These are phyloP conservation scores for Odocoileus virginianus DNA, from an alignment of 2,113 vertebrate genomes.

Conservation along the genomic window DNA sequence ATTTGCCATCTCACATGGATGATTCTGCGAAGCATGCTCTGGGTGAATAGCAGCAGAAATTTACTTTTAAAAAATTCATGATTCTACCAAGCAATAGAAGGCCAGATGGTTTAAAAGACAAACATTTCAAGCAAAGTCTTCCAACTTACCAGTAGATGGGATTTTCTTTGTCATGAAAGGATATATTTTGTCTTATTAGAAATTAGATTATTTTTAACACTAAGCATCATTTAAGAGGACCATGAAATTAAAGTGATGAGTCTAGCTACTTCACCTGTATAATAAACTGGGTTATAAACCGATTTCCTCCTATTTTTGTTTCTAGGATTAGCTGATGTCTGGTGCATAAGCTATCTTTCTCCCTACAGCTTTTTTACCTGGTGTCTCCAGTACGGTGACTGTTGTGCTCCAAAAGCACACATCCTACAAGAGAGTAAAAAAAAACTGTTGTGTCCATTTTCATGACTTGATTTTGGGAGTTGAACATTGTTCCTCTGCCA, in stretches of 20 bases:
- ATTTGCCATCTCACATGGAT: background rate
- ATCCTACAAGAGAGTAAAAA: background rate
- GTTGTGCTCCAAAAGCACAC: rapidly evolving
- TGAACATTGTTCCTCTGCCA: background rate
- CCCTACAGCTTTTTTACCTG: rapidly evolving
- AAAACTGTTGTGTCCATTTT: background rate
- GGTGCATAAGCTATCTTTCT: background rate
- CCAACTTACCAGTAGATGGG: too few relatives aligned
- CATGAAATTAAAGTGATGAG: background rate
- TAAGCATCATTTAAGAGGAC: background rate
- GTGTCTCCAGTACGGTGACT: background rate
- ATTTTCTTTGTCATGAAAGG: background rate
- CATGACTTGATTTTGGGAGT: background rate
- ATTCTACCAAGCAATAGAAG: background rate
- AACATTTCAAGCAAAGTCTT: background rate
- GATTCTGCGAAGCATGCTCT: background rate
- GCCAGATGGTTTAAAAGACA: background rate
- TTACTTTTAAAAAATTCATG: background rate
- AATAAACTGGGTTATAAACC: background rate
- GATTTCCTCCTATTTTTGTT: background rate
- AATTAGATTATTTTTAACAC: background rate
- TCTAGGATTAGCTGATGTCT: background rate
- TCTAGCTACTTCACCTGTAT: background rate
- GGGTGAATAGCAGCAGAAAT: background rate
- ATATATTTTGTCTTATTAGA: background rate